Conservation (phyloP, 2,797 vertebrate species). For the Diplodus sargus region DNA sequence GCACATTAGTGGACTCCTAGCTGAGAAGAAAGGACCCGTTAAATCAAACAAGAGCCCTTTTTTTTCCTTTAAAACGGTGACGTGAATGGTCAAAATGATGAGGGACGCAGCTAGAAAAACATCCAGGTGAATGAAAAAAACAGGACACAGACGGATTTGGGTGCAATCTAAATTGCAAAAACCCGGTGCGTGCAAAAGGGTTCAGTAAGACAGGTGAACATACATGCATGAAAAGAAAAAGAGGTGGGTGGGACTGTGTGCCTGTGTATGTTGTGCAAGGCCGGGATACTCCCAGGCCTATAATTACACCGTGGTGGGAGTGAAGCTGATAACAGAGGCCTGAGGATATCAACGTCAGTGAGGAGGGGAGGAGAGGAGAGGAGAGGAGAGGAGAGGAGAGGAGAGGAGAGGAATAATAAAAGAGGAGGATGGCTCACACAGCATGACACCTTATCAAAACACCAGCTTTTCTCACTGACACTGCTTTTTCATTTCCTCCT, state of each 20-base stretch:
- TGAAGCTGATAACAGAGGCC: slow-evolving; percentile 81
- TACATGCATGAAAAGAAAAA: slow-evolving; percentile 41
- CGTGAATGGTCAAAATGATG: slow-evolving; percentile 27
- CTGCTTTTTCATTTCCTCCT: slow-evolving; percentile 79
- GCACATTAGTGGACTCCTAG: slow-evolving; percentile 28
- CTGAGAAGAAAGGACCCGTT: slow-evolving; percentile 15
- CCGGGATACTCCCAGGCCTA: slow-evolving; percentile 70
- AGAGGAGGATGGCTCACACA: slow-evolving; percentile 23
- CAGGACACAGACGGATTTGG: slow-evolving; percentile 28
- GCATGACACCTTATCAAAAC: slow-evolving; percentile 60
- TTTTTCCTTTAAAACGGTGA: slow-evolving; percentile 33
- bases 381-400: slow-evolving; percentile 22
- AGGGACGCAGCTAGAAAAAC: slow-evolving; percentile 26
- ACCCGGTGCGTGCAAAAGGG: slow-evolving; percentile 16
- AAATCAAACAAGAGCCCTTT: slow-evolving; percentile 11
- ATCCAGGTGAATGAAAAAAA: slow-evolving; percentile 45
- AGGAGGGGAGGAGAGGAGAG: slow-evolving; percentile 16
- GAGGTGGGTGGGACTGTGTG: slow-evolving; percentile 45
- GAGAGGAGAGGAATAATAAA: slow-evolving; percentile 40
- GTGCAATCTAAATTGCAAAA: slow-evolving; percentile 40
- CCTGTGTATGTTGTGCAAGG: slow-evolving; percentile 30
- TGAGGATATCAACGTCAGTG: slow-evolving; percentile 66
- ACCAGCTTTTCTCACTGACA: slow-evolving; percentile 44
- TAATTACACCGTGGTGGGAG: slow-evolving; percentile 83
- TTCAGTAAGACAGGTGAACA: slow-evolving; percentile 56